phyloP scores from a whole-genome alignment of 2,888 invertebrate genomes.

The Oeneis ivallda region DNA sequence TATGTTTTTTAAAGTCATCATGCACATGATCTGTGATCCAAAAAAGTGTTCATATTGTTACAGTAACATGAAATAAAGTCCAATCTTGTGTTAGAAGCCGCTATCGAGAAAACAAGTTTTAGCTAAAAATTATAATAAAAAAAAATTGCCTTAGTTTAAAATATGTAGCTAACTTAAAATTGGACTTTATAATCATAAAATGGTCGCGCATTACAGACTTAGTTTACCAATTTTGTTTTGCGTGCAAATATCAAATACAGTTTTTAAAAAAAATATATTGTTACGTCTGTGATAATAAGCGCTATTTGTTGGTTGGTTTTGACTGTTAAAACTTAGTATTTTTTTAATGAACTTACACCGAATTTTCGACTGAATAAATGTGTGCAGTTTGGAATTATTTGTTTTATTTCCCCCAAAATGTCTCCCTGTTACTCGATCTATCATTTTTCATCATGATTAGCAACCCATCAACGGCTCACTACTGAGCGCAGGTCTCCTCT shows the following conservation, averaged over 20 bases:
- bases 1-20: conserved; percentile 13
- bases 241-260: neutral
- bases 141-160: no score
- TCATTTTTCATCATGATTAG: no score
- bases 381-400: conserved; percentile 56
- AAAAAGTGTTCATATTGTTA: conserved; percentile 34
- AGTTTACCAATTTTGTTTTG: neutral
- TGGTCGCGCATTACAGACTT: conserved; percentile 10
- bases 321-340: conserved; percentile 18
- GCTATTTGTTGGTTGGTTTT: neutral
- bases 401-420: conserved; percentile 48
- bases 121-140: neutral
- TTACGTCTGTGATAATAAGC: conserved; percentile 14
- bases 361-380: conserved; percentile 62
- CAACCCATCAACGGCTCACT: no score
- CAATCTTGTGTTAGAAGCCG: conserved; percentile 1
- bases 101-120: neutral
- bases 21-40: conserved; percentile 33
- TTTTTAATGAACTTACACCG: conserved; percentile 26
- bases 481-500: no score
- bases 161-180: neutral
- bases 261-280: neutral
- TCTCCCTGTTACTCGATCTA: no score
- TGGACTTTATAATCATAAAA: conserved; percentile 9
- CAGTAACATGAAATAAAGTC: conserved; percentile 4